Evolutionary conservation across 2,888 invertebrate species (phyloP).

Genomic region (Hypolimnas misippus): DNA sequence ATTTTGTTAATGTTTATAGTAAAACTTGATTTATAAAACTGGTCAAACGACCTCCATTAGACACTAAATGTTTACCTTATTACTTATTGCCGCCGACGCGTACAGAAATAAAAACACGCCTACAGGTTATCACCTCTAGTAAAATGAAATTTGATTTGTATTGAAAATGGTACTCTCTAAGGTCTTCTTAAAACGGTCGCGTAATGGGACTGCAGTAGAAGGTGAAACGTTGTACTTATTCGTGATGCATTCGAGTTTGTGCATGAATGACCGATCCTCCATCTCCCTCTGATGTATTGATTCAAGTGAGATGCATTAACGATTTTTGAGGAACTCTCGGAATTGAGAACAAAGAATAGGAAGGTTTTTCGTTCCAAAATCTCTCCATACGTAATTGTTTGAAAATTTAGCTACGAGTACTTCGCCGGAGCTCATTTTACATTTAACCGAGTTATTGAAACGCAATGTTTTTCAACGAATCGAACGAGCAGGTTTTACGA

Average conservation of each 20-base stretch:
- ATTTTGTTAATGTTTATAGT: constrained; percentile 30
- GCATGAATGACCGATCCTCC: constrained; percentile 54
- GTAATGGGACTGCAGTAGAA: constrained; percentile 53
- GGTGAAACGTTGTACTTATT: constrained; percentile 55
- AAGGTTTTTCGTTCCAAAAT: neutral
- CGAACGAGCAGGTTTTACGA: constrained; percentile 50
- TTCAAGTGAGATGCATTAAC: constrained; percentile 34
- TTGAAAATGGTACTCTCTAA: constrained; percentile 45
- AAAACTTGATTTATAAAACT: constrained; percentile 47
- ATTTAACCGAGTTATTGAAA: constrained; percentile 24
- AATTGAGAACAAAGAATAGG: neutral
- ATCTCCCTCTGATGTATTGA: constrained; percentile 47
- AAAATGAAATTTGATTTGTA: constrained; percentile 52
- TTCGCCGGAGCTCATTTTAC: constrained; percentile 27
- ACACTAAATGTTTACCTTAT: constrained; percentile 77
- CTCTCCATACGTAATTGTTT: neutral
- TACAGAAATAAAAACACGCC: constrained; percentile 73
- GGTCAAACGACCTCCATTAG: constrained; percentile 61
- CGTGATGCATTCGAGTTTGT: constrained; percentile 49
- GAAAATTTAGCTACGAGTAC: neutral
- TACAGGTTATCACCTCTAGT: constrained; percentile 56
- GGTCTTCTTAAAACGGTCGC: constrained; percentile 58
- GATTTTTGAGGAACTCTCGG: constrained; percentile 6
- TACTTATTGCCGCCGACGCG: constrained; percentile 73
- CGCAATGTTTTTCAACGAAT: constrained; percentile 51